Evolutionary conservation across 1,140 invertebrate genomes (phyloP).

Genomic region (Monochamus saltuarius): DNA sequence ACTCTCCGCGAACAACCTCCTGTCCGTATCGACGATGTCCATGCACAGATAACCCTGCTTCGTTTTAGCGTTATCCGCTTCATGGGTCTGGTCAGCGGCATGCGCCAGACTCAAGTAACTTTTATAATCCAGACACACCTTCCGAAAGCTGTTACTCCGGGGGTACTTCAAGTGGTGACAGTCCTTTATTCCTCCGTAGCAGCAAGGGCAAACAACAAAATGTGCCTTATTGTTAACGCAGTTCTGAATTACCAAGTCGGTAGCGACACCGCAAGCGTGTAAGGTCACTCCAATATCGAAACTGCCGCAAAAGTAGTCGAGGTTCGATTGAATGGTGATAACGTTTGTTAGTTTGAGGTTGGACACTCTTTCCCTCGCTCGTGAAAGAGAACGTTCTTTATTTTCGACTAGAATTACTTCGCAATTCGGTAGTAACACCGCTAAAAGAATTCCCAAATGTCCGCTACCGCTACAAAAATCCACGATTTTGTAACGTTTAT

Average conservation of each 20-base stretch:
- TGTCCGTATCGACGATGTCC: conserved; percentile 85
- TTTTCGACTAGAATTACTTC: conserved; percentile 86
- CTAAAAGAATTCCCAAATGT: conserved; percentile 86
- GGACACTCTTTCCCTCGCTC: conserved; percentile 71
- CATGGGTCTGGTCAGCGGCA: conserved; percentile 86
- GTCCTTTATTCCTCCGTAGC: conserved; percentile 83
- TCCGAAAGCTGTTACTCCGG: conserved; percentile 61
- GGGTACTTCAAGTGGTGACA: conserved; percentile 75
- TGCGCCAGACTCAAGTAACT: conserved; percentile 79
- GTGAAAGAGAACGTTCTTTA: conserved; percentile 81
- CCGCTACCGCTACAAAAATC: conserved; percentile 95
- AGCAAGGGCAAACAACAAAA: conserved; percentile 93
- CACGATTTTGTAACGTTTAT: conserved; percentile 66
- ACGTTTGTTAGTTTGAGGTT: conserved; percentile 75
- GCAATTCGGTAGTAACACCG: conserved; percentile 74
- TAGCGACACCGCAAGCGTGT: conserved; percentile 93
- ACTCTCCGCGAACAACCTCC: conserved; percentile 71
- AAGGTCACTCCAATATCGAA: conserved; percentile 85
- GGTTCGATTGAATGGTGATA: conserved; percentile 80
- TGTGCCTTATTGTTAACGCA: conserved; percentile 74
- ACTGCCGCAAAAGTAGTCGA: conserved; percentile 76
- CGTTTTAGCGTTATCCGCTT: conserved; percentile 67
- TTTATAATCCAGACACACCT: conserved; percentile 32
- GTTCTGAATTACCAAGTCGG: conserved; percentile 86
- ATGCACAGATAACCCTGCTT: conserved; percentile 79